Evolutionary conservation across 2,888 invertebrate genomes (phyloP).

Genomic region (Nowickia ferox): DNA sequence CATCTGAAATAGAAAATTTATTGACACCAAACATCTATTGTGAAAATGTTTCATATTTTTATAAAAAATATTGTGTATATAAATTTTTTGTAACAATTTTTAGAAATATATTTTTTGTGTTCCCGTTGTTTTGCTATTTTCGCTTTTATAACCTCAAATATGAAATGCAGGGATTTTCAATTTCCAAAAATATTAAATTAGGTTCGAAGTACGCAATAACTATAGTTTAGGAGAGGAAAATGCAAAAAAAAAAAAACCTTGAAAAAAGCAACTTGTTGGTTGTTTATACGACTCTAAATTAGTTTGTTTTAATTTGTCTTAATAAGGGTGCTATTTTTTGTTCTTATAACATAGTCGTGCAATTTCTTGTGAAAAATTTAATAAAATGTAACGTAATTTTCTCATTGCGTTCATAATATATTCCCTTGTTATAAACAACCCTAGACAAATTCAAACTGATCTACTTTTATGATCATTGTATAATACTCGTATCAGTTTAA

Average conservation of each 20-base stretch:
- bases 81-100: no score
- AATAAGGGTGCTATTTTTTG: conserved; percentile 12
- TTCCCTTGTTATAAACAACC: conserved; percentile 34
- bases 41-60: no score
- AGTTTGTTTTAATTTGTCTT: background rate
- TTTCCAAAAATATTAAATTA: background rate
- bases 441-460: conserved; percentile 23
- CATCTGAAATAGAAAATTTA: no score
- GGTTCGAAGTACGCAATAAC: background rate
- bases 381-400: conserved; percentile 31
- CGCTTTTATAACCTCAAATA: no score
- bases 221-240: background rate
- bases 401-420: background rate
- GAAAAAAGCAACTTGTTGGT: background rate
- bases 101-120: no score
- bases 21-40: no score
- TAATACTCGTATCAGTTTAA: background rate
- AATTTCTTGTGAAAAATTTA: conserved; percentile 11
- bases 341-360: background rate
- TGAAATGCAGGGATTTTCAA: background rate
- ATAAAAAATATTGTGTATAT: no score
- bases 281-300: background rate
- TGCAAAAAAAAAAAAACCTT: background rate
- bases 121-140: no score
- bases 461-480: background rate